These are phyloP conservation scores for Stenotaenia linearis DNA, from an alignment of 2,888 invertebrate genomes.

Conservation along the genomic window DNA sequence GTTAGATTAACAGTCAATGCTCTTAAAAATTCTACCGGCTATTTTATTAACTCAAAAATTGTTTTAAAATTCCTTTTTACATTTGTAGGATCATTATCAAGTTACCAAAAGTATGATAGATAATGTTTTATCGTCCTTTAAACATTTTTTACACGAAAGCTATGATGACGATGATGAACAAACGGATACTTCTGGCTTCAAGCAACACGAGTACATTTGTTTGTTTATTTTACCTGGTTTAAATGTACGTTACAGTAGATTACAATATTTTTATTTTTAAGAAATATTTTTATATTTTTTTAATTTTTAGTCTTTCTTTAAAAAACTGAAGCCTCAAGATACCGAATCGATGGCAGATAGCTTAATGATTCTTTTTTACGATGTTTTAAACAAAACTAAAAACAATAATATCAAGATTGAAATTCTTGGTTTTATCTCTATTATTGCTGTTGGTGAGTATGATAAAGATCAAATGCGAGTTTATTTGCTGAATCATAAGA, in stretches of 20 bases:
- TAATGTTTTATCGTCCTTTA: background rate
- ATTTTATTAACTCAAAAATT: too few relatives aligned
- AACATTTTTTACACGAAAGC: background rate
- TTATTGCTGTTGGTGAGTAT: background rate
- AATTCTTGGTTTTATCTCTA: background rate
- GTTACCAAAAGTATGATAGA: background rate
- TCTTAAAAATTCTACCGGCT: too few relatives aligned
- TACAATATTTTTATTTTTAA: too few relatives aligned
- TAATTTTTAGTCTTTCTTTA: background rate
- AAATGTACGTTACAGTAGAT: too few relatives aligned
- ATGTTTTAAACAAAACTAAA: background rate
- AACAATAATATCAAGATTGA: background rate
- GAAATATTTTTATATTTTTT: background rate
- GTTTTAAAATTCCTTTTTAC: background rate
- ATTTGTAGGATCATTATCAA: background rate
- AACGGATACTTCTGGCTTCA: too few relatives aligned
- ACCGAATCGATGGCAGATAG: background rate
- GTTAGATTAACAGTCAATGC: too few relatives aligned
- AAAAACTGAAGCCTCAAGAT: background rate
- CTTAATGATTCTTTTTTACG: background rate
- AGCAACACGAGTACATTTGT: background rate
- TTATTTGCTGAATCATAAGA: too few relatives aligned
- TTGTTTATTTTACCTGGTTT: background rate
- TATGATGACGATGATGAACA: background rate
- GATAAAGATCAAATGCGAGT: background rate